These are phyloP conservation scores for Calycopis cecrops DNA, from an alignment of 1,140 invertebrate species.

Conservation along the genomic window DNA sequence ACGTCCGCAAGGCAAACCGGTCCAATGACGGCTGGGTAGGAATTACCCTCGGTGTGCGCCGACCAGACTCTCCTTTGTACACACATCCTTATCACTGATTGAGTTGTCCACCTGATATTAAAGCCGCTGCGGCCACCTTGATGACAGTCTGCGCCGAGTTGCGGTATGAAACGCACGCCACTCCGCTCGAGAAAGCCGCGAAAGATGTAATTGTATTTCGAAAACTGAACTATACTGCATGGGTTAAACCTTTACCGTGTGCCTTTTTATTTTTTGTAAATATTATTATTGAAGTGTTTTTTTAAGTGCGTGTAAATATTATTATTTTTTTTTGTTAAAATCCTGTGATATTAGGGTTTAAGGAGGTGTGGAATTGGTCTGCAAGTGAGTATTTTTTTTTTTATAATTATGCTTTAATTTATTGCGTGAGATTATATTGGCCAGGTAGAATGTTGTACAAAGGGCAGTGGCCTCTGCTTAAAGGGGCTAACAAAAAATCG, in stretches of 20 bases:
- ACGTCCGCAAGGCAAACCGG: slow-evolving; percentile 33
- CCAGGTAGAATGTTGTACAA: slow-evolving; percentile 23
- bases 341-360: slow-evolving; percentile 66
- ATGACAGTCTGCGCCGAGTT: slow-evolving; percentile 36
- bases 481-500: slow-evolving; percentile 17
- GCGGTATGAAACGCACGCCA: slow-evolving; percentile 34
- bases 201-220: slow-evolving; percentile 41
- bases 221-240: slow-evolving; percentile 31
- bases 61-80: slow-evolving; percentile 24
- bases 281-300: slow-evolving; percentile 30
- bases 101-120: slow-evolving; percentile 56
- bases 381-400: slow-evolving; percentile 51
- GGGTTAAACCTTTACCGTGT: slow-evolving; percentile 41
- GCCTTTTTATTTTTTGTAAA: slow-evolving; percentile 37
- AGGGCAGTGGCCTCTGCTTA: slow-evolving; percentile 23
- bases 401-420: slow-evolving; percentile 23
- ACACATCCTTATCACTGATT: slow-evolving; percentile 52
- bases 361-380: slow-evolving; percentile 26
- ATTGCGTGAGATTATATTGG: slow-evolving; percentile 9
- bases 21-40: slow-evolving; percentile 24
- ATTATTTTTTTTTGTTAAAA: slow-evolving; percentile 43
- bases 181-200: slow-evolving; percentile 21
- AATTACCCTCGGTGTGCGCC: slow-evolving; percentile 13
- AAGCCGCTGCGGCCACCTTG: slow-evolving; percentile 33
- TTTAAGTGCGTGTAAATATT: slow-evolving; percentile 33